Percentiles rank a stretch among this genome's conserved stretches.
Evolutionary conservation across 2,113 vertebrate species (phyloP).

Genomic region (Misgurnus anguillicaudatus): DNA sequence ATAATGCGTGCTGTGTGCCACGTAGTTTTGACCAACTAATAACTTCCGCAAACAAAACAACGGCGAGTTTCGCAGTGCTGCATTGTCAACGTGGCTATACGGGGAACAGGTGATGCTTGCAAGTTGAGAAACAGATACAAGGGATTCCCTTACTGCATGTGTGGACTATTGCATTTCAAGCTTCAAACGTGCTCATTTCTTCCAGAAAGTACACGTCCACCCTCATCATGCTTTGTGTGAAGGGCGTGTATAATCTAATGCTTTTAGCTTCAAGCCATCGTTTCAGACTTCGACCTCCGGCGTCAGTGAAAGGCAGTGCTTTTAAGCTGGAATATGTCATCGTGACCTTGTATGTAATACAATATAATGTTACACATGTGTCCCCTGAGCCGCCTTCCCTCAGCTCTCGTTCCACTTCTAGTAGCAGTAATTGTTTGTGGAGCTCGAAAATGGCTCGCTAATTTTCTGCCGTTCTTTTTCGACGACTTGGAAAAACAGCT

Average conservation of each 20-base stretch:
- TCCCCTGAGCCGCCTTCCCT: conserved; percentile 54
- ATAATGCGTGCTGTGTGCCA: conserved; percentile 51
- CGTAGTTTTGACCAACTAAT: conserved; percentile 60
- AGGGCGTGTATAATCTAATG: background rate
- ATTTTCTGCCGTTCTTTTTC: conserved; percentile 55
- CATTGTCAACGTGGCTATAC: conserved; percentile 64
- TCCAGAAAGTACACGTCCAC: background rate
- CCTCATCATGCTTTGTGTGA: background rate
- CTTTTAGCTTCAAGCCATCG: background rate
- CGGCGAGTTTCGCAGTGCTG: conserved; percentile 47
- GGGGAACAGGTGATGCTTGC: conserved; percentile 21
- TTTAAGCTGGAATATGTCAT: conserved; percentile 62
- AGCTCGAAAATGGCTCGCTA: conserved; percentile 59
- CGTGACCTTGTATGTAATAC: conserved; percentile 50
- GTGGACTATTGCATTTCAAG: background rate
- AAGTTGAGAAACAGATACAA: conserved; percentile 12
- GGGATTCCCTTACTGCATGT: background rate
- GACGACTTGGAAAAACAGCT: conserved; percentile 66
- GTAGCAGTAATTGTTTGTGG: conserved; percentile 65
- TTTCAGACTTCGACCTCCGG: conserved; percentile 60
- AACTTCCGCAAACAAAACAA: conserved; percentile 65
- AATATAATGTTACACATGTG: conserved; percentile 50
- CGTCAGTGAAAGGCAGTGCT: conserved; percentile 46
- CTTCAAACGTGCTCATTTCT: background rate
- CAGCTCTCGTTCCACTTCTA: conserved; percentile 61